Conservation (phyloP, 2,797 vertebrate genomes). For the Graptemys geographica region DNA sequence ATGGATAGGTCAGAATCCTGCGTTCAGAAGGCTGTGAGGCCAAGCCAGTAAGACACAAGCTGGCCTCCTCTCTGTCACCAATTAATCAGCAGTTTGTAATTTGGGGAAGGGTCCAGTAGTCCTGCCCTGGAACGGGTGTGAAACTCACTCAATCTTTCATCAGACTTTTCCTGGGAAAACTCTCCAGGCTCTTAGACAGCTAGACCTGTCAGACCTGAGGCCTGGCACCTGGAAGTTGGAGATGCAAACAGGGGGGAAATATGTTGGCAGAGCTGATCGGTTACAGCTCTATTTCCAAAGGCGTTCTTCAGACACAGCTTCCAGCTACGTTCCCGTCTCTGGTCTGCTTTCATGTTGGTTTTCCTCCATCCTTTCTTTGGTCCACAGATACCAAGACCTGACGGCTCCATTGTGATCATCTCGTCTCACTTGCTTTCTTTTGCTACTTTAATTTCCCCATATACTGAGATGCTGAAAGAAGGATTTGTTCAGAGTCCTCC, state of each 20-base stretch:
- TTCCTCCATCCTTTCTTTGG: not conserved
- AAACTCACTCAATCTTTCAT: not conserved
- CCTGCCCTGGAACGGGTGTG: not conserved
- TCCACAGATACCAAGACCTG: not conserved
- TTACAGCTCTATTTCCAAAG: not conserved
- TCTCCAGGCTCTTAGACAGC: not conserved
- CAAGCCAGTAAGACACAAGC: not conserved
- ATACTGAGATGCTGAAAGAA: not conserved
- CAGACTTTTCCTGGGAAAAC: not conserved
- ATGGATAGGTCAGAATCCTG: not conserved
- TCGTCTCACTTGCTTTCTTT: not conserved
- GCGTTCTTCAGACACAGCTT: not conserved
- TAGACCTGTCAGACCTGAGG: not conserved
- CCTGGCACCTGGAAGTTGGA: not conserved
- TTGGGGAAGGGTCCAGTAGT: not conserved
- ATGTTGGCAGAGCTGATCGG: not conserved
- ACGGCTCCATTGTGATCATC: not conserved
- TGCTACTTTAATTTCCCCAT: not conserved
- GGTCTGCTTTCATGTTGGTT: not conserved
- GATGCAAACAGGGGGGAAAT: not conserved
- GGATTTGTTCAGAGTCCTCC: not conserved
- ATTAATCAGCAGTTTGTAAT: not conserved
- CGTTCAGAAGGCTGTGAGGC: too few relatives aligned
- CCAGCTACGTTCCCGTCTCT: not conserved
- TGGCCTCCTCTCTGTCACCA: not conserved